Base-by-base conservation (phyloP, 1,140 invertebrate species). In the Oncopodura yosiiana region DNA sequence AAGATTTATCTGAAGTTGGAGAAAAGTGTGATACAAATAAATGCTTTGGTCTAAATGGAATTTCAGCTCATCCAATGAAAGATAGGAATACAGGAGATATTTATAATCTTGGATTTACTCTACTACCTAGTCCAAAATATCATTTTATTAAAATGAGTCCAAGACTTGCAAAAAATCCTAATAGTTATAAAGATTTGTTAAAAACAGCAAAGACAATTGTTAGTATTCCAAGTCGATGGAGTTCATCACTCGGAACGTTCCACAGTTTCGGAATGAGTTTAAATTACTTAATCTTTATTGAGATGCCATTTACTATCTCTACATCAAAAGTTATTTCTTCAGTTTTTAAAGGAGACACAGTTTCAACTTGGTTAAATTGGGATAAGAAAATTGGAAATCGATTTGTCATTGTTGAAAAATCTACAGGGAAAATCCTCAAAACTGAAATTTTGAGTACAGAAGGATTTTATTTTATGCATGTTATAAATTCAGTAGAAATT, bases 401-500 rank as follows among this genome's bases (percentile, higher is more conserved):
- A 26, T 73, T 78, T 55, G 62, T 68, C 46, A 50, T 77, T 1
- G 64, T 76, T 26, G 66, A 74, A 34, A 73, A 74, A 49, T 58
- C 49, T 14, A 74, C 69, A 26, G 75, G 75, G 8, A 61, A 71
- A 58, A 49, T 72, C 2, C 11, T 69, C 5, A 66, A 65, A 18
- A 60, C 60, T 6, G 67, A 67, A 14, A 74, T 71, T 57, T 58
- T 69, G 11, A 62, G 69, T 6, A 58, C 69, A 5, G 61, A 72
- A 9, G 62, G 74, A 3, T 74, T 77, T 54, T 78, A 78, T 64
- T 68, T 69, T 37, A 75, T 77, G 64, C 78, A 79, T 65, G 68
- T 72, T 48, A 69, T 75, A 32, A 79, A 79, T 62, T 66, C 71
- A 14, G 79, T 72, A 61, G 78, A 79, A 66, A 69, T 73, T 11